Evolutionary conservation across 2,888 invertebrate genomes (phyloP).

Genomic region (Drosophila affinis): DNA sequence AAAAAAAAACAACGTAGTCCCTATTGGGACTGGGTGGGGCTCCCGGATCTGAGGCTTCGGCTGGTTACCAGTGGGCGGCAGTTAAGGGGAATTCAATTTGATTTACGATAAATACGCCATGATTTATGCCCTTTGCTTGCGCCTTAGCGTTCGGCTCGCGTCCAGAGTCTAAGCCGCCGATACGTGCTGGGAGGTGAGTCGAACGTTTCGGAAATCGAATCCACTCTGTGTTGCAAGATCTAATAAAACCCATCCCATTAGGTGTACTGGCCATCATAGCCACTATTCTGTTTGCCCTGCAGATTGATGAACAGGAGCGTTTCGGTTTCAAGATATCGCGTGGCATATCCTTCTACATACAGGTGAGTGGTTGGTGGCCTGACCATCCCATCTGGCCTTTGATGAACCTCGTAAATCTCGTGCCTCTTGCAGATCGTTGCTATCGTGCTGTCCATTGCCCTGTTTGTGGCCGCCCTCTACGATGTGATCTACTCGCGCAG

Average conservation of each 20-base stretch:
- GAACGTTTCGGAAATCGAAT: too few species aligned
- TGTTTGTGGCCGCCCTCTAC: slow-evolving; percentile 91
- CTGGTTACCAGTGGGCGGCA: slow-evolving; percentile 28
- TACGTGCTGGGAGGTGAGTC: slow-evolving; percentile 89
- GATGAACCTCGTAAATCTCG: not conserved
- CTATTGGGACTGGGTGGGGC: slow-evolving; percentile 7
- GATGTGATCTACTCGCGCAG: slow-evolving; percentile 91
- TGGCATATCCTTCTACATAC: slow-evolving; percentile 94
- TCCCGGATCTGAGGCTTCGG: not conserved
- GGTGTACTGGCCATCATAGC: slow-evolving; percentile 92
- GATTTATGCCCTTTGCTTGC: slow-evolving; percentile 75
- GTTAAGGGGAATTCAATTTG: slow-evolving; percentile 70
- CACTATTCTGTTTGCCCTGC: slow-evolving; percentile 92
- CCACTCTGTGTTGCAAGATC: not conserved
- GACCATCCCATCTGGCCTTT: not conserved
- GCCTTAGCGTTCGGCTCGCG: slow-evolving; percentile 51
- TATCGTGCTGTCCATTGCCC: slow-evolving; percentile 89
- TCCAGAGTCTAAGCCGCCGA: slow-evolving; percentile 64
- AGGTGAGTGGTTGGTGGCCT: slow-evolving; percentile 85
- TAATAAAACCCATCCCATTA: slow-evolving; percentile 80
- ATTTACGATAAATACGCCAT: slow-evolving; percentile 77
- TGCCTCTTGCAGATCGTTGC: slow-evolving; percentile 88
- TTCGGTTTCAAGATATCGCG: slow-evolving; percentile 90
- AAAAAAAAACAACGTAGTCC: not conserved
- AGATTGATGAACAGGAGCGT: slow-evolving; percentile 90